Percentiles rank a stretch among this genome's conserved stretches.
phyloP scores from a whole-genome alignment of 2,888 invertebrate species.

The Eledona agricola region DNA sequence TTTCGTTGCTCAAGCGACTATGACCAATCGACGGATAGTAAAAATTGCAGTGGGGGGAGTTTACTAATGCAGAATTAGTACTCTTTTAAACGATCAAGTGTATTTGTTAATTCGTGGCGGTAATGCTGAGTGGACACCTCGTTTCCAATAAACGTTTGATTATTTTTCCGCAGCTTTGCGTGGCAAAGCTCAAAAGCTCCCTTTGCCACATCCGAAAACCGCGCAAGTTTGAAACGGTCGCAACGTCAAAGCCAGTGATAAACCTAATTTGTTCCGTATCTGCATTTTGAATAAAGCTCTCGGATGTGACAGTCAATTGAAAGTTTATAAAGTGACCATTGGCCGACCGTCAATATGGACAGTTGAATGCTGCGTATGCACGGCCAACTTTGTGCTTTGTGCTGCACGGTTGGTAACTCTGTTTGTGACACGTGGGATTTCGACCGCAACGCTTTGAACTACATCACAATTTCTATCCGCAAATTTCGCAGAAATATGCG shows the following conservation, averaged over 20 bases:
- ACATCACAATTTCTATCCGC: constrained; percentile 40
- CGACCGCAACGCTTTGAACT: constrained; percentile 55
- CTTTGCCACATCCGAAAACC: neutral
- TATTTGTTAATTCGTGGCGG: too few relatives aligned
- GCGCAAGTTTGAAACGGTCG: constrained; percentile 9
- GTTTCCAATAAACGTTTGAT: too few relatives aligned
- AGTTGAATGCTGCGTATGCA: constrained; percentile 56
- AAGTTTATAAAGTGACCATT: constrained; percentile 61
- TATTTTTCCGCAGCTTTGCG: too few relatives aligned
- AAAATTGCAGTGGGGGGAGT: too few relatives aligned
- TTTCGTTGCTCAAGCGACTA: too few relatives aligned
- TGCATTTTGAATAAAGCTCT: constrained; percentile 50
- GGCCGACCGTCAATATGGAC: constrained; percentile 55
- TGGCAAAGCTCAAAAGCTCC: neutral
- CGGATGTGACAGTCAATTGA: constrained; percentile 57
- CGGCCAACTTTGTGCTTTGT: constrained; percentile 58
- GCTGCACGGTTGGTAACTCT: constrained; percentile 52
- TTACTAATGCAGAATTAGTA: too few relatives aligned
- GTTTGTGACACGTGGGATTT: constrained; percentile 57
- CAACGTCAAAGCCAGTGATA: constrained; percentile 49
- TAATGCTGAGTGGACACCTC: too few relatives aligned
- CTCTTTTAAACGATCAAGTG: too few relatives aligned
- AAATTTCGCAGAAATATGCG: too few relatives aligned
- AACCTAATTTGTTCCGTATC: constrained; percentile 50
- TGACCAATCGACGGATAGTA: too few relatives aligned